Conservation (phyloP, 2,113 vertebrate species). For the Felis chaus region DNA sequence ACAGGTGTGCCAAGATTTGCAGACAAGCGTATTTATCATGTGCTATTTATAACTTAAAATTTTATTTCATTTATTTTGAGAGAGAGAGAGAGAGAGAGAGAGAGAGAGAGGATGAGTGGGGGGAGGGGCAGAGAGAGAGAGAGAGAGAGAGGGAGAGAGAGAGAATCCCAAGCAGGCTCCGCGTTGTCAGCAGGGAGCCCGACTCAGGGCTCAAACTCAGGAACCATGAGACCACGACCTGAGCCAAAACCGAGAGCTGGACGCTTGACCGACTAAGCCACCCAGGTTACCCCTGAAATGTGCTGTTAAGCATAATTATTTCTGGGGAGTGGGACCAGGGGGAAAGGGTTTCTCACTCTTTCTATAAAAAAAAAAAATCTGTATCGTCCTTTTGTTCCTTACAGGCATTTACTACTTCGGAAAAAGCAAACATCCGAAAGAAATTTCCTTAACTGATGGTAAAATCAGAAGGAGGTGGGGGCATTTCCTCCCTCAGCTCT, state of each 20-base stretch:
- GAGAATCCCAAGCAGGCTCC: not conserved
- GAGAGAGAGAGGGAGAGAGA: not conserved
- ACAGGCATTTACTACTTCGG: not conserved
- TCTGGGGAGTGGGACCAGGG: not conserved
- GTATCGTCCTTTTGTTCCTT: not conserved
- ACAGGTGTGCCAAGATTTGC: not conserved
- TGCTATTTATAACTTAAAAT: not conserved
- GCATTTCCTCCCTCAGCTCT: not conserved
- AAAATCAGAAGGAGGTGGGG: not conserved
- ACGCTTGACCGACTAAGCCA: not conserved
- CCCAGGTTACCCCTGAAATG: not conserved
- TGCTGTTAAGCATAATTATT: not conserved
- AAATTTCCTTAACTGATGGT: not conserved
- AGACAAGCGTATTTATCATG: not conserved
- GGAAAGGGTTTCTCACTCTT: not conserved
- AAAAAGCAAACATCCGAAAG: conserved; percentile 2
- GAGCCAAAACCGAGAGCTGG: not conserved
- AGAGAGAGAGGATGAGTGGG: not conserved
- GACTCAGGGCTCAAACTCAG: not conserved
- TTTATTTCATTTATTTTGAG: not conserved
- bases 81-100: not conserved
- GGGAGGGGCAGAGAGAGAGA: not conserved
- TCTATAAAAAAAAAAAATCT: not conserved
- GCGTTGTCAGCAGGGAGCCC: not conserved
- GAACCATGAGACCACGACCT: not conserved